Percentiles rank a stretch among this genome's conserved stretches.
Evolutionary conservation across 2,888 invertebrate genomes (phyloP).

Genomic region (Caenorhabditis imperialis): DNA sequence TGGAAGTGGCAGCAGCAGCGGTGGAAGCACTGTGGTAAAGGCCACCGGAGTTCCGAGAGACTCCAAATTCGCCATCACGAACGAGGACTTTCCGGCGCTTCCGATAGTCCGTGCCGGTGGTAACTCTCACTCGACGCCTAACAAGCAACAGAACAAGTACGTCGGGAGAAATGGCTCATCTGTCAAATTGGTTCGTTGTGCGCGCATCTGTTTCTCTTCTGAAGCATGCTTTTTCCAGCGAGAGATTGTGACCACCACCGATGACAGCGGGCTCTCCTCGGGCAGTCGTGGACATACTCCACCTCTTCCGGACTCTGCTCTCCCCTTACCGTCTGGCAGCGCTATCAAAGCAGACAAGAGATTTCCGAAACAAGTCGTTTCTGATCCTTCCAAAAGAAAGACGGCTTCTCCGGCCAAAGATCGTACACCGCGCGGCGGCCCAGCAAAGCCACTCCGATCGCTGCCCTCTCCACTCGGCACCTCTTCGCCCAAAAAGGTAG

Average conservation of each 20-base stretch:
- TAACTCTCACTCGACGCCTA: constrained; percentile 16
- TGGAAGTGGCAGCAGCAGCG: constrained; percentile 14
- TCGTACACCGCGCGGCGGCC: constrained; percentile 14
- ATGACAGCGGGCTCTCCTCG: constrained; percentile 40
- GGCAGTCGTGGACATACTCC: constrained; percentile 37
- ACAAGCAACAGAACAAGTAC: constrained; percentile 1
- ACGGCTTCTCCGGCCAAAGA: constrained; percentile 17
- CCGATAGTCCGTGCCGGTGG: constrained; percentile 21
- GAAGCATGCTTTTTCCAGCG: constrained; percentile 6
- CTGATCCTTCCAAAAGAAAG: constrained; percentile 5
- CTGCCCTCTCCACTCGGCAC: not conserved
- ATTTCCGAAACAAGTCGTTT: no score
- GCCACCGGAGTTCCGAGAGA: not conserved
- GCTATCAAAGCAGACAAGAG: no score
- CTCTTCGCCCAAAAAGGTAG: constrained; percentile 32
- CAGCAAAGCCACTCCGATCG: not conserved
- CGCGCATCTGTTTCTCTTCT: no score
- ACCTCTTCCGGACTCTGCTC: not conserved
- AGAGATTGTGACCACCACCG: constrained; percentile 13
- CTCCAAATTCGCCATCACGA: constrained; percentile 42
- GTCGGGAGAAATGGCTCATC: constrained; percentile 3
- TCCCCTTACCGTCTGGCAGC: no score
- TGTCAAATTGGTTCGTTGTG: no score
- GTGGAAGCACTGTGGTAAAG: not conserved
- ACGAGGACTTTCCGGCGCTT: constrained; percentile 49